These are phyloP conservation scores for Scotopteryx bipunctaria DNA, from an alignment of 2,888 invertebrate species.

Conservation along the genomic window DNA sequence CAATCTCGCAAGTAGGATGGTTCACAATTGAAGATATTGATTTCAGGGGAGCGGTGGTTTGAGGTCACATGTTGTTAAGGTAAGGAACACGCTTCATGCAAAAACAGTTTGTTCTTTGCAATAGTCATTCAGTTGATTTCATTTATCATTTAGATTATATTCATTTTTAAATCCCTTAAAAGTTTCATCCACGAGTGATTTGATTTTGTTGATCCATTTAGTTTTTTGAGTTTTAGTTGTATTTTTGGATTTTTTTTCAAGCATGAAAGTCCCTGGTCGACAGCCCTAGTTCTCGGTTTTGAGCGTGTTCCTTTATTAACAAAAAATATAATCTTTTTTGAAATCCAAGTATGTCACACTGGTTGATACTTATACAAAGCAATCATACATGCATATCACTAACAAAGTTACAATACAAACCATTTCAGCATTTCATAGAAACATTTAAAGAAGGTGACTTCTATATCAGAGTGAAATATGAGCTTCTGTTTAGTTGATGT, in stretches of 20 bases:
- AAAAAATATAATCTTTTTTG: constrained; percentile 6
- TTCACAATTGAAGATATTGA: constrained; percentile 62
- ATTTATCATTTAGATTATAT: constrained; percentile 25
- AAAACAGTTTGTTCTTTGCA: constrained; percentile 24
- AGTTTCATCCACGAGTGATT: constrained; percentile 12
- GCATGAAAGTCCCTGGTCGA: constrained; percentile 18
- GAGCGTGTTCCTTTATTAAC: constrained; percentile 32
- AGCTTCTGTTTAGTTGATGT: constrained; percentile 1
- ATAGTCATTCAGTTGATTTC: constrained; percentile 17
- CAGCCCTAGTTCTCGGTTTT: constrained; percentile 17
- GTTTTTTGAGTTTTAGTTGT: constrained; percentile 16
- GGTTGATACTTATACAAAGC: too few relatives aligned
- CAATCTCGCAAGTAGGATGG: constrained; percentile 44
- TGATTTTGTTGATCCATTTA: constrained; percentile 18
- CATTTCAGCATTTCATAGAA: constrained; percentile 1
- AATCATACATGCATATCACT: too few relatives aligned
- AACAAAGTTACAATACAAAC: neutral
- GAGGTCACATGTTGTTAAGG: constrained; percentile 74
- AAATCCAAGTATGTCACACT: neutral
- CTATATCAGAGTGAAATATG: neutral
- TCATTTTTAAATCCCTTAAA: constrained; percentile 18
- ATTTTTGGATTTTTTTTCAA: constrained; percentile 23
- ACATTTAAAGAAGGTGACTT: constrained; percentile 3
- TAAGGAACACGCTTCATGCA: constrained; percentile 68
- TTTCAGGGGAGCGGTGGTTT: constrained; percentile 78